A percentile compares a stretch with the other conserved stretches of the same genome.
These are phyloP conservation scores for Xanthostigma xanthostigma DNA, from an alignment of 2,888 invertebrate genomes.

Conservation along the genomic window DNA sequence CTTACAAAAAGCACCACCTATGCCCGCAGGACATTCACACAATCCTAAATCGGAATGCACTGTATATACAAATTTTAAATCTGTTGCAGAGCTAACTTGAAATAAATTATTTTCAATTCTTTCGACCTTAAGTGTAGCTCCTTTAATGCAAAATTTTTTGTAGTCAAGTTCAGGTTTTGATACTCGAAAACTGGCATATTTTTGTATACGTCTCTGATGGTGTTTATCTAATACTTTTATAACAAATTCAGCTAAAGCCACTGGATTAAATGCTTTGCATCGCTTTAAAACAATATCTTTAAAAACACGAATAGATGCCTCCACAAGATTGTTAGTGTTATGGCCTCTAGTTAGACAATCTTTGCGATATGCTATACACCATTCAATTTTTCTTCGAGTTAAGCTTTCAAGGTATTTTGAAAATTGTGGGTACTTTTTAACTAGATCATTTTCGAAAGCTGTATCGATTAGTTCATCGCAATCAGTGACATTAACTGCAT, in stretches of 20 bases:
- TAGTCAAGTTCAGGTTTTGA: conserved; percentile 4
- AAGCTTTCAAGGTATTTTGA: no score
- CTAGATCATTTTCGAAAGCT: no score
- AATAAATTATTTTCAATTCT: no score
- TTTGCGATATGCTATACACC: conserved; percentile 10
- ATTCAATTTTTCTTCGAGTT: conserved; percentile 3
- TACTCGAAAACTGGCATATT: conserved; percentile 4
- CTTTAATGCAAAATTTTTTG: no score
- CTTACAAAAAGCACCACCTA: conserved; percentile 4
- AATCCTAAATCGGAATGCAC: neutral
- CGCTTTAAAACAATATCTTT: conserved; percentile 13
- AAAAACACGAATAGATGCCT: conserved; percentile 14
- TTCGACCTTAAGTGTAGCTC: no score
- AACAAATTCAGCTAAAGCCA: conserved; percentile 10
- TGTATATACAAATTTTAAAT: no score
- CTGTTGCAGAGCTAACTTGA: no score
- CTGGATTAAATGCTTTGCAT: conserved; percentile 14
- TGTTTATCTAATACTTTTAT: conserved; percentile 6
- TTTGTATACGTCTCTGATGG: conserved; percentile 4
- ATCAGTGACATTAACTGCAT: no score
- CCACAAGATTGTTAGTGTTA: conserved; percentile 13
- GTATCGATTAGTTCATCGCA: no score
- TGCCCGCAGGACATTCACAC: conserved; percentile 4
- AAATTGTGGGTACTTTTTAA: no score
- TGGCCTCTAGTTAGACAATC: conserved; percentile 12